Base-by-base conservation (phyloP, 2,797 vertebrate species). In the Syngnathus rostellatus region DNA sequence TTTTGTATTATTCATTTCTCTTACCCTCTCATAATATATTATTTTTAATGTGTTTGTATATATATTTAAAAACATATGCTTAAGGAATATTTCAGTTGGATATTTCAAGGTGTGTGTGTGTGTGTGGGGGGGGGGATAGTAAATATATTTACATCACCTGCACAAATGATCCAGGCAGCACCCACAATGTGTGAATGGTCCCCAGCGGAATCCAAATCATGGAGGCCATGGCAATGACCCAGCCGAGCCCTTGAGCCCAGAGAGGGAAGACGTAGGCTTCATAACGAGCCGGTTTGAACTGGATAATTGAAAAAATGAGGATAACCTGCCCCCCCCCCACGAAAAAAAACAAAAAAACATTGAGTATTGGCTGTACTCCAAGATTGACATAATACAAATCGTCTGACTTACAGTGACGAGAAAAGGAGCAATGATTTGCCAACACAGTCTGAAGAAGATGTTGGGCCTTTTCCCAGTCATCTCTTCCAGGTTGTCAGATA, bases 141-240 rank as follows among this genome's bases (percentile, higher is more conserved):
- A 40, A 39, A 9, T 59, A 39, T 12, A 37, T 61, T 23, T 64
- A 11, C 4, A 2, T 80, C 71, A 91, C 91, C 89, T 92, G 73
- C 25, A 63, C 71, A 62, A 90, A 54, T 8, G 91, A 87, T 39
- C 91, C 91, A 43, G 89, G 87, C 39, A 91, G 84, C 62, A 89
- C 80, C 87, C 88, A 91, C 68, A 92, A 38, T 1, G 91, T 92
- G 81, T 92, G 91, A 64, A 87, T 3, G 1, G 83, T 89, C 43
- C 73, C 89, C 37, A 91, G 40, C 40, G 91, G 91, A 53, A 92
- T 92, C 91, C 91, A 92, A 72, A 92, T 86, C 65, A 92, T 89
- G 57, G 91, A 92, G 1, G 81, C 81, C 81, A 92, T 23, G 41
- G 90, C 85, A 1, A 92, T 88, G 58, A 89, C 19, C 91, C 91